phyloP scores from a whole-genome alignment of 35 echinoderm and acorn worm species.

The Nesometra sesokonis region DNA sequence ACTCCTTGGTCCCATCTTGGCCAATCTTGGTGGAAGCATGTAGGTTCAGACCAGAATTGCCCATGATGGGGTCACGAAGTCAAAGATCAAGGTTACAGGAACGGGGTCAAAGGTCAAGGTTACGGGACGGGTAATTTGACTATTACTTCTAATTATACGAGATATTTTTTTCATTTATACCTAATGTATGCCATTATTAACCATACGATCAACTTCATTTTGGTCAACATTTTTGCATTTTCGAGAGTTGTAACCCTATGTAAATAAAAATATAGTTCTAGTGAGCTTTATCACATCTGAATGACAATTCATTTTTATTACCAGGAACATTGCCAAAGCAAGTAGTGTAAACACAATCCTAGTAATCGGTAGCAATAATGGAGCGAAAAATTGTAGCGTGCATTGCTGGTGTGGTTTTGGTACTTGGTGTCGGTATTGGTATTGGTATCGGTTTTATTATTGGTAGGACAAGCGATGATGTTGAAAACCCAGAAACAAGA shows the following conservation, averaged over 20 bases:
- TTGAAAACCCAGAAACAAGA: not conserved
- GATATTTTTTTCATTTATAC: not conserved
- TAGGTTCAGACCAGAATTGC: no score
- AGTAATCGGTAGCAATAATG: not conserved
- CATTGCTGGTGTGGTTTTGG: not conserved
- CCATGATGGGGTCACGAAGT: no score
- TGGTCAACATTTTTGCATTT: not conserved
- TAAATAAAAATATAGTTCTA: no score
- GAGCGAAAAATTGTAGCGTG: not conserved
- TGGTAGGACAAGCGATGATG: not conserved
- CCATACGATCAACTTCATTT: not conserved
- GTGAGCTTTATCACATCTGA: no score
- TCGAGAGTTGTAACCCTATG: not conserved
- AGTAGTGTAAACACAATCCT: not conserved
- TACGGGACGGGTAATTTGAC: no score
- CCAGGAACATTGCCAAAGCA: no score
- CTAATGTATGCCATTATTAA: not conserved
- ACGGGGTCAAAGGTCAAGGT: no score
- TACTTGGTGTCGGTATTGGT: not conserved
- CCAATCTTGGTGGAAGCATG: no score
- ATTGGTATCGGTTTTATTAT: not conserved
- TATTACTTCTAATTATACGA: not conserved
- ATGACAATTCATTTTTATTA: no score
- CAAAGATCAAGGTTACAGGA: no score
- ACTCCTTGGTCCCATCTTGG: no score